Evolutionary conservation across 2,888 invertebrate genomes (phyloP).

Genomic region (Asteroscopus sphinx): DNA sequence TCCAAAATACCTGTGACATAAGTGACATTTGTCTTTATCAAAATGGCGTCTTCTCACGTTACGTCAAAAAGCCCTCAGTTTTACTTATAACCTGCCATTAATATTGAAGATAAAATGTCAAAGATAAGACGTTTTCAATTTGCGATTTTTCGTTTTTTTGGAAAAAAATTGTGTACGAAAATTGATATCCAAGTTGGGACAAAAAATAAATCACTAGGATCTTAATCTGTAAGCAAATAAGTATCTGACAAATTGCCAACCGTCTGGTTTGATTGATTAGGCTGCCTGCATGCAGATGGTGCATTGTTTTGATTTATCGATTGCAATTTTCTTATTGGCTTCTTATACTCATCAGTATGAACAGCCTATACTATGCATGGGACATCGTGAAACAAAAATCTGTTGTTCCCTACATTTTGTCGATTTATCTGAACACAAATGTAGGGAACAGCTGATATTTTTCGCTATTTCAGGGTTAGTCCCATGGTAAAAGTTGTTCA

Average conservation of each 20-base stretch:
- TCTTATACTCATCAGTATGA: too few relatives aligned
- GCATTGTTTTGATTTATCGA: too few relatives aligned
- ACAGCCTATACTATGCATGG: too few relatives aligned
- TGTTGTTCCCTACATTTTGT: too few relatives aligned
- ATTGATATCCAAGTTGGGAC: slow-evolving; percentile 12
- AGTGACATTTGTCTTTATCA: slow-evolving; percentile 34
- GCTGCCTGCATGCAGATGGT: background rate
- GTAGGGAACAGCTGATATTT: too few relatives aligned
- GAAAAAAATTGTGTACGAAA: slow-evolving; percentile 14
- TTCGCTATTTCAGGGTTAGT: too few relatives aligned
- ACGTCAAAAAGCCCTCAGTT: slow-evolving; percentile 39
- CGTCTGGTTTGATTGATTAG: too few relatives aligned
- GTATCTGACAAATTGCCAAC: slow-evolving; percentile 26
- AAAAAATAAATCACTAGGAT: slow-evolving; percentile 16
- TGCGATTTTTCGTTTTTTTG: slow-evolving; percentile 2
- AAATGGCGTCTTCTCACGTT: slow-evolving; percentile 43
- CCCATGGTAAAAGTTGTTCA: too few relatives aligned
- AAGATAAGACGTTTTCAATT: slow-evolving; percentile 38
- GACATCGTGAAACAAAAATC: too few relatives aligned
- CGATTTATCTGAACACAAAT: too few relatives aligned
- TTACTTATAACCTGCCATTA: slow-evolving; percentile 30
- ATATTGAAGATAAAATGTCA: slow-evolving; percentile 53
- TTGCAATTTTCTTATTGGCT: too few relatives aligned
- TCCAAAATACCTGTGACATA: slow-evolving; percentile 14
- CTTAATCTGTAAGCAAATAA: slow-evolving; percentile 4